Base-by-base conservation (phyloP, 2,888 invertebrate genomes). In the Elmis aenea region DNA sequence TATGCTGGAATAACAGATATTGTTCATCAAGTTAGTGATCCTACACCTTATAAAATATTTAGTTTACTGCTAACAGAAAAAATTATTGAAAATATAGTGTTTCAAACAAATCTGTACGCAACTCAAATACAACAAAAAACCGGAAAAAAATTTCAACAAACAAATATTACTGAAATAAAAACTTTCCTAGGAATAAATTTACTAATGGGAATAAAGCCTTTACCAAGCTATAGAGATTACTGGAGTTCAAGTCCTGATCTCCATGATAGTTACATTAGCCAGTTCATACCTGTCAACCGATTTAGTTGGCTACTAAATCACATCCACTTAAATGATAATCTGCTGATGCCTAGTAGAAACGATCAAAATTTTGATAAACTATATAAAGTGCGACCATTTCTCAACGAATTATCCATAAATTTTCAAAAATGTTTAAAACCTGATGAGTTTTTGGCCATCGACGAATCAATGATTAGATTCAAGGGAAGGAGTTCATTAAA, bases 381-480 rank as follows among this genome's bases (percentile, higher is more conserved):
- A 11, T 18, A 29, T 12, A 31, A 31, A 23, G 2, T 22, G 5
- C 23, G 24, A 14, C 18, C 22, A 11, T 28, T 28, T 23, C 5
- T 35, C 27, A 8, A 9, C 23, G 28, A 12, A 28, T 16, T 35
- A 8, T 15, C 5, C 9, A 27, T n/a, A 3, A 28, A 27, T 28
- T 29, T 35, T 28, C 9, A 35, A 26, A 35, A 35, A 20, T 25
- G 11, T 27, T 20, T 13, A 8, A 34, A 27, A 13, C 24, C 28
- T 10, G 11, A 35, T 35, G 10, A 24, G 3, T 28, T 15, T 13
- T 22, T 28, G 18, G 21, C 35, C 2, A 23, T 35, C 6, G 28
- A 35, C 21, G 28, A 28, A 28, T 28, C 29, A 9, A 35, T 35
- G 22, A 28, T 22, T 23, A 28, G 10, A 21, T 34, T 27, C 13